Evolutionary conservation across 1,140 invertebrate species (phyloP).

Genomic region (Popillia japonica): DNA sequence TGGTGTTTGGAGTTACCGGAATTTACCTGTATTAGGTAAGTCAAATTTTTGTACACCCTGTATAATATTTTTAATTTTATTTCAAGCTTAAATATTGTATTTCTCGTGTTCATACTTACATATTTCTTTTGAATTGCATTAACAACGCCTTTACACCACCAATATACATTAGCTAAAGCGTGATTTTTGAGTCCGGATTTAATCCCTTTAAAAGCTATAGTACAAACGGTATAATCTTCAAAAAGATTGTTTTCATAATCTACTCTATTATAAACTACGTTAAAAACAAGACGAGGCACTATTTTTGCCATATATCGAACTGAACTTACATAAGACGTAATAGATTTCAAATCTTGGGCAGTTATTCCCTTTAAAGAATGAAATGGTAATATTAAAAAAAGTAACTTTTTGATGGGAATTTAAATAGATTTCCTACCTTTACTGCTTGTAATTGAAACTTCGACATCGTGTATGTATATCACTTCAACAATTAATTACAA

Average conservation of each 20-base stretch:
- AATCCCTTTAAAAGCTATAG: neutral
- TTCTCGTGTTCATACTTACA: conserved; percentile 3
- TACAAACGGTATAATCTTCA: neutral
- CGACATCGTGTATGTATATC: neutral
- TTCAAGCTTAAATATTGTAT: too few relatives aligned
- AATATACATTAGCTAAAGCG: neutral
- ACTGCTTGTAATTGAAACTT: neutral
- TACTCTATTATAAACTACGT: conserved; percentile 3
- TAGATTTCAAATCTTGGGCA: neutral
- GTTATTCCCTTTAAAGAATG: neutral
- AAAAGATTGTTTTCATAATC: neutral
- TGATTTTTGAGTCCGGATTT: neutral
- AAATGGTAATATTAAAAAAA: neutral
- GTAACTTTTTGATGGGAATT: too few relatives aligned
- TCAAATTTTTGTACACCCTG: too few relatives aligned
- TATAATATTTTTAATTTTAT: neutral
- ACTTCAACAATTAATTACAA: too few relatives aligned
- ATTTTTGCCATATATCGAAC: neutral
- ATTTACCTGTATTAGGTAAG: too few relatives aligned
- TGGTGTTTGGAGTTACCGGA: too few relatives aligned
- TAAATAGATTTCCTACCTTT: neutral
- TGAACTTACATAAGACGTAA: neutral
- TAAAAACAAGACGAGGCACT: neutral
- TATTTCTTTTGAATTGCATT: neutral
- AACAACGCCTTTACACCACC: neutral